These are phyloP conservation scores for Phengaris arion DNA, from an alignment of 2,888 invertebrate genomes.

Conservation along the genomic window DNA sequence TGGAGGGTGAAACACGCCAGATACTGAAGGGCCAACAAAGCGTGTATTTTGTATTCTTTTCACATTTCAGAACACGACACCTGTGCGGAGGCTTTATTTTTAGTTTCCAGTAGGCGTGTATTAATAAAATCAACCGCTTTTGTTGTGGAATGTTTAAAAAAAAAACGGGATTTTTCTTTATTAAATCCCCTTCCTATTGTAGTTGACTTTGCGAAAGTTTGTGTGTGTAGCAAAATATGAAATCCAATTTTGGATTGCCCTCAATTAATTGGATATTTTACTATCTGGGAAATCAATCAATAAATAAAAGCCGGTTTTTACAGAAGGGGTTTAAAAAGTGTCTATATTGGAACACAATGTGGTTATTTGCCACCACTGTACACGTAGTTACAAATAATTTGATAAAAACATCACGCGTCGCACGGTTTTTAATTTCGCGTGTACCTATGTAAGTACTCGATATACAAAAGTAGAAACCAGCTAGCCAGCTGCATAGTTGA, in stretches of 20 bases:
- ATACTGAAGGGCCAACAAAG: constrained; percentile 6
- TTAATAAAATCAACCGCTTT: background rate
- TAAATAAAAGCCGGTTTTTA: background rate
- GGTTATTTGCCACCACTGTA: too few species aligned
- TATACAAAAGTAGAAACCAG: too few species aligned
- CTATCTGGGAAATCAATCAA: background rate
- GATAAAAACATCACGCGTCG: too few species aligned
- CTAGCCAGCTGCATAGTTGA: too few species aligned
- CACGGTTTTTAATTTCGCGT: too few species aligned
- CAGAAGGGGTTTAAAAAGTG: too few species aligned
- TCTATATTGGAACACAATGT: too few species aligned
- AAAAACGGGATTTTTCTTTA: background rate
- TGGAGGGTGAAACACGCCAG: background rate
- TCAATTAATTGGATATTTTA: background rate
- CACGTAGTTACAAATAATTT: too few species aligned
- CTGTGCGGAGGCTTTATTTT: constrained; percentile 1
- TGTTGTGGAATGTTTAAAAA: background rate
- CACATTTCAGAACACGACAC: constrained; percentile 14
- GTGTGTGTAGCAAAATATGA: background rate
- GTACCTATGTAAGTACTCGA: too few species aligned
- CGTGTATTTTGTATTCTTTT: constrained; percentile 20
- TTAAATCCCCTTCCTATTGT: background rate
- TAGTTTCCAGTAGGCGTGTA: background rate
- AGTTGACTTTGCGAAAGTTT: background rate
- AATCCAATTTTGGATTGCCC: background rate